Conservation (phyloP, 2,888 invertebrate species). For the Quadroppia sp. region DNA sequence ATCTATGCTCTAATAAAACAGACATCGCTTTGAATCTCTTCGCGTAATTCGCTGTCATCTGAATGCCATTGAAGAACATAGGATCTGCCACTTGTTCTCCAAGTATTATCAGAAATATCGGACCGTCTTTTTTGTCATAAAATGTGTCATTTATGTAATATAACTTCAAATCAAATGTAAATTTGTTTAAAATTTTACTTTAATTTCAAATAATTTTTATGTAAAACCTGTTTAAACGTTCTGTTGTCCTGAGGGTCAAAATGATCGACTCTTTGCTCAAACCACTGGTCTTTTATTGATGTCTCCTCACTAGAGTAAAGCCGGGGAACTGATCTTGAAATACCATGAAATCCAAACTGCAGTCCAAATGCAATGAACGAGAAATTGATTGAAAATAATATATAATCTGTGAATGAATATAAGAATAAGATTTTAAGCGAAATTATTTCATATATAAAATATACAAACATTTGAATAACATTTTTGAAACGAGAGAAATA, state of each 20-base stretch:
- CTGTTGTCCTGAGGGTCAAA: constrained; percentile 65
- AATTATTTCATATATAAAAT: too few species aligned
- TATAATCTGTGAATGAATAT: too few species aligned
- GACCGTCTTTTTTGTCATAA: constrained; percentile 68
- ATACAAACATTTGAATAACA: too few species aligned
- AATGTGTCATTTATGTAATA: constrained; percentile 73
- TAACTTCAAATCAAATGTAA: constrained; percentile 58
- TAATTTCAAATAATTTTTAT: too few species aligned
- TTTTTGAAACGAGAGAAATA: too few species aligned
- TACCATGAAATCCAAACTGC: too few species aligned
- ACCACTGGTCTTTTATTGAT: constrained; percentile 72
- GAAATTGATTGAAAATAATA: too few species aligned
- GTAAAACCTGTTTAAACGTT: constrained; percentile 72
- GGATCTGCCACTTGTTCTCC: constrained; percentile 81
- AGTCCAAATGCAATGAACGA: too few species aligned
- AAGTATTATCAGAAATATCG: constrained; percentile 90
- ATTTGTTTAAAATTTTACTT: too few species aligned
- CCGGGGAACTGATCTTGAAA: too few species aligned
- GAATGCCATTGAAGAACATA: constrained; percentile 80
- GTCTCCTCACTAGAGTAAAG: too few species aligned
- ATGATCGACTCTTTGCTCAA: constrained; percentile 76
- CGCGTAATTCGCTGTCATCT: constrained; percentile 75
- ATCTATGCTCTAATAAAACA: constrained; percentile 85
- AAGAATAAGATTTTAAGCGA: too few species aligned
- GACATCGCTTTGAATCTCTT: constrained; percentile 73